Evolutionary conservation across 1,140 invertebrate species (phyloP).

Genomic region (Babylonia areolata): DNA sequence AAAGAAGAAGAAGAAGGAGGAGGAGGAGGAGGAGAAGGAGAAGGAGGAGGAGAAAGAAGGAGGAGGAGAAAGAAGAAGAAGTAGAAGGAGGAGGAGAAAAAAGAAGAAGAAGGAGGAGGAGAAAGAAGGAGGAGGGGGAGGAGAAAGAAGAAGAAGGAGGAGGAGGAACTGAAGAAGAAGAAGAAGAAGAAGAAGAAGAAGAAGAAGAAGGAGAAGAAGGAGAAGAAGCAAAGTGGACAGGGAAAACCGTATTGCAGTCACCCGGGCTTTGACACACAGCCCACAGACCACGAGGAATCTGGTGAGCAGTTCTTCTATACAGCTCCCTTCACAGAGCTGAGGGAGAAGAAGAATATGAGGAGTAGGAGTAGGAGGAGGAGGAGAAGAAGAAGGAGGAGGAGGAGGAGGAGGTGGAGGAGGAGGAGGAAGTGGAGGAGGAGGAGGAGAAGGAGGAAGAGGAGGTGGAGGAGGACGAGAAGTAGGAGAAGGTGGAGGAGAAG

Average conservation of each 20-base stretch:
- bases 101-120: background rate
- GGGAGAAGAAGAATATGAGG: too few relatives aligned
- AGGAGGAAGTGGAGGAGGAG: too few relatives aligned
- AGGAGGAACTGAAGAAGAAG: too few relatives aligned
- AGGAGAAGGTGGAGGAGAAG: too few relatives aligned
- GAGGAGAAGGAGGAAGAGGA: too few relatives aligned
- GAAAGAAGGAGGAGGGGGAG: background rate
- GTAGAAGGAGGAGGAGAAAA: background rate
- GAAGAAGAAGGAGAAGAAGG: background rate
- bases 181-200: background rate
- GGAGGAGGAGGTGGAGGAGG: background rate
- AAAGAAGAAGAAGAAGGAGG: background rate
- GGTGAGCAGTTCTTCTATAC: too few relatives aligned
- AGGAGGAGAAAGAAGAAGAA: conserved; percentile 16
- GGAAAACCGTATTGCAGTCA: background rate
- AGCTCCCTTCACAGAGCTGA: too few relatives aligned
- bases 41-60: background rate
- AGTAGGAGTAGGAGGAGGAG: too few relatives aligned
- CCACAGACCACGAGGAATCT: too few relatives aligned
- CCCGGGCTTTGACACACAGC: too few relatives aligned
- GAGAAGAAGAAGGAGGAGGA: background rate
- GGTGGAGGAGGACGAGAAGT: too few relatives aligned
- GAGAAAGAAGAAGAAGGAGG: background rate
- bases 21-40: background rate
- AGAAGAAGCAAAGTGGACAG: conserved; percentile 3